phyloP scores from a whole-genome alignment of 2,113 vertebrate species.

The Bombycilla garrulus region DNA sequence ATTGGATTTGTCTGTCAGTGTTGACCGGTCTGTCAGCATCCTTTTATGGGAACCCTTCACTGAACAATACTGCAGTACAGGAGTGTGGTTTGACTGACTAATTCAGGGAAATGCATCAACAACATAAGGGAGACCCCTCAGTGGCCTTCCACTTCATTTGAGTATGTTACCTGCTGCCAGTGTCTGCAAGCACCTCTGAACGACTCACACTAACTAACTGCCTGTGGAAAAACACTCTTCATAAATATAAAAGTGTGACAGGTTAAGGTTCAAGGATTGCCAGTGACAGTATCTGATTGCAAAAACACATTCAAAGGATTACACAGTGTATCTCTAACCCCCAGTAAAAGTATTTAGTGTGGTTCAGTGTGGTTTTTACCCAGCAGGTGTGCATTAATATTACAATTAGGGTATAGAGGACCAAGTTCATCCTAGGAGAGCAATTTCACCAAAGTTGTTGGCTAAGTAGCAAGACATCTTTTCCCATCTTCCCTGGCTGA shows the following conservation, averaged over 20 bases:
- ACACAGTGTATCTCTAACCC: not conserved
- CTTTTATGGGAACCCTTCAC: not conserved
- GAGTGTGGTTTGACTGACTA: not conserved
- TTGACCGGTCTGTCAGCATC: not conserved
- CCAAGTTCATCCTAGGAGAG: not conserved
- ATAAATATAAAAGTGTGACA: not conserved
- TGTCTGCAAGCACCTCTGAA: not conserved
- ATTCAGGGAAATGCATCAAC: not conserved
- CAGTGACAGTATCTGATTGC: not conserved
- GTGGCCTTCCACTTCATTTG: not conserved
- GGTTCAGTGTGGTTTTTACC: not conserved
- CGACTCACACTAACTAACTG: no score
- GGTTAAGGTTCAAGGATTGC: not conserved
- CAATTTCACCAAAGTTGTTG: not conserved
- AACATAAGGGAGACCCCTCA: not conserved
- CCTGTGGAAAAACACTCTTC: not conserved
- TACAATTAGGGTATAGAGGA: not conserved
- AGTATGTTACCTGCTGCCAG: accelerated
- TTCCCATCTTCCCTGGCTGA: not conserved
- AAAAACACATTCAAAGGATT: not conserved
- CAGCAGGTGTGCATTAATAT: not conserved
- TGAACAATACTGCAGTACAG: not conserved
- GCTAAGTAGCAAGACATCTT: not conserved
- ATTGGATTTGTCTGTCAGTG: not conserved
- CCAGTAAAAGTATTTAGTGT: not conserved